Percentiles rank a stretch among this genome's conserved stretches.
Conservation (phyloP, 2,888 invertebrate species). For the Blastobasis lacticolella region DNA sequence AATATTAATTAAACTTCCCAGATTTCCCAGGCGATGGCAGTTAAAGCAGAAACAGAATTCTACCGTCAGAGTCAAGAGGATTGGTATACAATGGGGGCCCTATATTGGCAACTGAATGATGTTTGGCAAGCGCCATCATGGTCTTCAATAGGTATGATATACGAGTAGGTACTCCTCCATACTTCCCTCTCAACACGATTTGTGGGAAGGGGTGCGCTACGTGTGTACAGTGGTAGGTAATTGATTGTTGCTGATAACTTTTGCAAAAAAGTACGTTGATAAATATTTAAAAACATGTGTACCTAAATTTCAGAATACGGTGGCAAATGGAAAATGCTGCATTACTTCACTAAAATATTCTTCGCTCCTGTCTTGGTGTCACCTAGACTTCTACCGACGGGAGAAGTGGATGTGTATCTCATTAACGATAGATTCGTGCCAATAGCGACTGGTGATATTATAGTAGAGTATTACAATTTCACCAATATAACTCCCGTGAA, state of each 20-base stretch:
- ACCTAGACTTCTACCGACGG: constrained; percentile 63
- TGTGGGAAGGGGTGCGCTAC: no score
- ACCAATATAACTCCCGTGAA: constrained; percentile 52
- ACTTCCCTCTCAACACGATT: no score
- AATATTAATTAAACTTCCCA: constrained; percentile 39
- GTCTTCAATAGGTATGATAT: constrained; percentile 84
- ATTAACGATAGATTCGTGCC: constrained; percentile 76
- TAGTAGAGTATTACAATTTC: constrained; percentile 77
- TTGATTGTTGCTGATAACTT: no score
- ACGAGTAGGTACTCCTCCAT: no score
- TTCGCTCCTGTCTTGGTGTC: constrained; percentile 85
- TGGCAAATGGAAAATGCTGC: constrained; percentile 90
- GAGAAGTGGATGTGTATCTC: constrained; percentile 75
- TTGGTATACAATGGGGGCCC: constrained; percentile 92
- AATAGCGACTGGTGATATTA: constrained; percentile 57
- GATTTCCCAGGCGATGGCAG: constrained; percentile 91
- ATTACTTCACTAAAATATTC: constrained; percentile 90
- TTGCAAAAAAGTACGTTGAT: no score
- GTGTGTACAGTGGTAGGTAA: no score
- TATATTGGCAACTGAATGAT: constrained; percentile 99
- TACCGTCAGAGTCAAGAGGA: constrained; percentile 77
- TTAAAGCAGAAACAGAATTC: constrained; percentile 88
- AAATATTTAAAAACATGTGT: no score
- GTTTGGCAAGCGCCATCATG: constrained; percentile 98
- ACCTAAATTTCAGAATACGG: constrained; percentile 75